These are phyloP conservation scores for Cherax destructor DNA, from an alignment of 1,140 invertebrate genomes.

Conservation along the genomic window DNA sequence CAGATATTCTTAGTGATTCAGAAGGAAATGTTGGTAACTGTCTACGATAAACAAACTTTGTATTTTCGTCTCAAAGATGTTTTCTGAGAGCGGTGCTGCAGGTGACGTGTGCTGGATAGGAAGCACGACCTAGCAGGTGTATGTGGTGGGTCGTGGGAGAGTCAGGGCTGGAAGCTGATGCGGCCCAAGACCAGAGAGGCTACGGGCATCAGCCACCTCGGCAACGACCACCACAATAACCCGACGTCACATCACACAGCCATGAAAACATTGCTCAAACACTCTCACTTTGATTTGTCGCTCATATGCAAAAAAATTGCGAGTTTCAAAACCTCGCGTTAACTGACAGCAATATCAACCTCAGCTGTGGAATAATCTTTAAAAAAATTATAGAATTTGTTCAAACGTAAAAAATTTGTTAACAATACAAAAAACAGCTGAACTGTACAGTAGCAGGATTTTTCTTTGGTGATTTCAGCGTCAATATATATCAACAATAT, in stretches of 20 bases:
- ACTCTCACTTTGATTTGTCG: not conserved
- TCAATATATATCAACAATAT: conserved; percentile 3
- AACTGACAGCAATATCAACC: not conserved
- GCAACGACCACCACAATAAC: not conserved
- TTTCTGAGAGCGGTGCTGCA: not conserved
- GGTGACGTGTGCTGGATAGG: not conserved
- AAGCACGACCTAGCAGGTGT: no score
- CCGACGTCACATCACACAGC: not conserved
- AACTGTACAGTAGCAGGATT: not conserved
- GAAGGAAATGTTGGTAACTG: no score
- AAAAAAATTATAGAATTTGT: not conserved
- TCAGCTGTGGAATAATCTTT: not conserved
- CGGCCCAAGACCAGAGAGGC: not conserved
- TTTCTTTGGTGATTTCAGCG: not conserved
- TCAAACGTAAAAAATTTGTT: conserved; percentile 8
- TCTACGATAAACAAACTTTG: no score
- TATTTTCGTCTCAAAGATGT: not conserved
- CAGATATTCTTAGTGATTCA: not conserved
- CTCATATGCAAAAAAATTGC: not conserved
- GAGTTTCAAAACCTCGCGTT: not conserved
- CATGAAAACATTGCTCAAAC: not conserved
- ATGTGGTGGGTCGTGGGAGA: no score
- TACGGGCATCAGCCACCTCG: not conserved
- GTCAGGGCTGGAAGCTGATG: not conserved
- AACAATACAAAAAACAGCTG: conserved; percentile 11